Conservation (phyloP, 2,797 vertebrate species). For the Brachymystax lenok region DNA sequence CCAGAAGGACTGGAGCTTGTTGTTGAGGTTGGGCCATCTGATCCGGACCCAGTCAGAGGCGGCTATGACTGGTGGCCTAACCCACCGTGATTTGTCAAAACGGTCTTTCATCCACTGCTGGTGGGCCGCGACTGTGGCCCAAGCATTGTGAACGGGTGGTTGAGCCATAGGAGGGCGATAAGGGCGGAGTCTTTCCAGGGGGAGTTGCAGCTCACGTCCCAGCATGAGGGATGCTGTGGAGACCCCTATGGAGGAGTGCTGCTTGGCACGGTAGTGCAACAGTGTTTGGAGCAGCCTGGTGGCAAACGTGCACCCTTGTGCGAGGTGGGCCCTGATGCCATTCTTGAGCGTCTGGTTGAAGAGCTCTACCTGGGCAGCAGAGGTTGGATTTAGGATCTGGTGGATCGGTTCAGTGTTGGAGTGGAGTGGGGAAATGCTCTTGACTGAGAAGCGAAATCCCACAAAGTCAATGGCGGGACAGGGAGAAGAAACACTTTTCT, state of each 20-base stretch:
- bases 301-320: background rate
- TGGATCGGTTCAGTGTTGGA: background rate
- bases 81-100: background rate
- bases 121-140: background rate
- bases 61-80: background rate
- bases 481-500: background rate
- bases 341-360: constrained; percentile 1
- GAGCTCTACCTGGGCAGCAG: too few species aligned
- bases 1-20: background rate
- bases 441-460: background rate
- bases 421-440: background rate
- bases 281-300: background rate
- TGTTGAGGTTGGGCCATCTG: too few species aligned
- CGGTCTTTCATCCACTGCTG: background rate
- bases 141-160: background rate
- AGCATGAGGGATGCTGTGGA: constrained; percentile 20
- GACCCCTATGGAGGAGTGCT: constrained; percentile 5
- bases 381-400: too few species aligned
- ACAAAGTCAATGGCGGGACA: constrained; percentile 14
- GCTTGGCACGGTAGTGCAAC: constrained; percentile 9
- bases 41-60: too few species aligned
- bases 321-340: constrained; percentile 7
- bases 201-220: background rate
- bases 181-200: background rate
- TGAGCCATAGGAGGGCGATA: background rate